A percentile compares a stretch with the other conserved stretches of the same genome.
These are phyloP conservation scores for Sebastes trivittatus DNA, from an alignment of 2,797 vertebrate genomes.

Conservation along the genomic window DNA sequence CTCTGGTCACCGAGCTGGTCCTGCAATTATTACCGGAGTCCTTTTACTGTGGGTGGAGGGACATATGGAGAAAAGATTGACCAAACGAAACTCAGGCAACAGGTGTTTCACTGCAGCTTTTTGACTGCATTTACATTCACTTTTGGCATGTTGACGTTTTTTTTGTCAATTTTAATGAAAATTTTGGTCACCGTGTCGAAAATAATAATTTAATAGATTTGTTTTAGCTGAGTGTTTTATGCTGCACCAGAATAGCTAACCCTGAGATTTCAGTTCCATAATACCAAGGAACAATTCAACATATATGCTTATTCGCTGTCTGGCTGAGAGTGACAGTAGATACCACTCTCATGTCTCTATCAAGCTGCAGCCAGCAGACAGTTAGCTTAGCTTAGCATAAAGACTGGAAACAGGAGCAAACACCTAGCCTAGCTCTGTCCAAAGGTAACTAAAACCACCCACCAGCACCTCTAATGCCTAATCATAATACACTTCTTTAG, in stretches of 20 bases:
- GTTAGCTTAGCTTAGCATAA: not conserved
- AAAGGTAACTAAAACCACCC: not conserved
- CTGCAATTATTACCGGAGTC: constrained; percentile 48
- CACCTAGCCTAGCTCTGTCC: not conserved
- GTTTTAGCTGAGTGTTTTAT: not conserved
- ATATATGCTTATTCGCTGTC: not conserved
- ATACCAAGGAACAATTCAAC: not conserved
- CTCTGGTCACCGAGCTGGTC: constrained; percentile 51
- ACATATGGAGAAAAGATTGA: constrained; percentile 39
- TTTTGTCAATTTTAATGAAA: constrained; percentile 12
- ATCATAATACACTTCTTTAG: no score
- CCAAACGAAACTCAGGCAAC: constrained; percentile 35
- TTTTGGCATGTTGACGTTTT: not conserved
- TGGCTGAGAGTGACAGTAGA: not conserved
- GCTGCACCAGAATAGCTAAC: not conserved
- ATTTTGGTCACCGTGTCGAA: not conserved
- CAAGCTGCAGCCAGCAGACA: not conserved
- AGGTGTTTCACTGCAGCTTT: constrained; percentile 49
- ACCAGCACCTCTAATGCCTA: not conserved
- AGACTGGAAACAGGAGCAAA: not conserved
- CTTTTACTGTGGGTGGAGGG: constrained; percentile 28
- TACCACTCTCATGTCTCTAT: not conserved
- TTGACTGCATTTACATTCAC: constrained; percentile 15
- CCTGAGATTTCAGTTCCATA: not conserved
- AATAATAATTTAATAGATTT: not conserved